These are phyloP conservation scores for Acrocyrtus sp. DNA, from an alignment of 2,888 invertebrate species.

Conservation along the genomic window DNA sequence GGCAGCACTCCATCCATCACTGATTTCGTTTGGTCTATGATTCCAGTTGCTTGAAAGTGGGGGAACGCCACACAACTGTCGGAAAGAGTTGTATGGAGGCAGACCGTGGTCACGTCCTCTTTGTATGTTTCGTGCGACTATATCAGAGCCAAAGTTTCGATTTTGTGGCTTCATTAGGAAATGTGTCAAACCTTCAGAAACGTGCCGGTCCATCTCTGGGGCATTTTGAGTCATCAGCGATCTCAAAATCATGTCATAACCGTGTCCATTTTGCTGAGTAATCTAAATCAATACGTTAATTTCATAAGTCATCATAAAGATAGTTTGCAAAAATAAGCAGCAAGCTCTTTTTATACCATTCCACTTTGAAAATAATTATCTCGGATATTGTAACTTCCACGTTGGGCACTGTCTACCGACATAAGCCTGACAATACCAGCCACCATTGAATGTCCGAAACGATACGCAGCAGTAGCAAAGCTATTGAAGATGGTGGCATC, in stretches of 20 bases:
- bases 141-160: conserved; percentile 58
- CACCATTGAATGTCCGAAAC: conserved; percentile 60
- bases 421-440: conserved; percentile 47
- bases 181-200: conserved; percentile 64
- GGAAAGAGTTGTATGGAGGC: conserved; percentile 65
- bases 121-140: conserved; percentile 63
- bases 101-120: conserved; percentile 65
- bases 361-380: conserved; percentile 57
- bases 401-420: conserved; percentile 2
- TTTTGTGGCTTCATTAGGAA: conserved; percentile 55
- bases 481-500: conserved; percentile 60
- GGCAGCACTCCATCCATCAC: conserved; percentile 33
- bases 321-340: too few relatives aligned
- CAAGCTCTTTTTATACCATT: conserved; percentile 45
- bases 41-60: conserved; percentile 21
- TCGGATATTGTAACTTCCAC: conserved; percentile 45
- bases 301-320: too few relatives aligned
- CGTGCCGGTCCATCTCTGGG: conserved; percentile 64
- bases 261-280: conserved; percentile 56
- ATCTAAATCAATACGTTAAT: too few relatives aligned
- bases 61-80: conserved; percentile 59
- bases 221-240: conserved; percentile 64
- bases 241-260: conserved; percentile 62
- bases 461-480: conserved; percentile 63
- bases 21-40: conserved; percentile 21